Conservation (phyloP, 2,888 invertebrate species). For the Adineta ricciae region DNA sequence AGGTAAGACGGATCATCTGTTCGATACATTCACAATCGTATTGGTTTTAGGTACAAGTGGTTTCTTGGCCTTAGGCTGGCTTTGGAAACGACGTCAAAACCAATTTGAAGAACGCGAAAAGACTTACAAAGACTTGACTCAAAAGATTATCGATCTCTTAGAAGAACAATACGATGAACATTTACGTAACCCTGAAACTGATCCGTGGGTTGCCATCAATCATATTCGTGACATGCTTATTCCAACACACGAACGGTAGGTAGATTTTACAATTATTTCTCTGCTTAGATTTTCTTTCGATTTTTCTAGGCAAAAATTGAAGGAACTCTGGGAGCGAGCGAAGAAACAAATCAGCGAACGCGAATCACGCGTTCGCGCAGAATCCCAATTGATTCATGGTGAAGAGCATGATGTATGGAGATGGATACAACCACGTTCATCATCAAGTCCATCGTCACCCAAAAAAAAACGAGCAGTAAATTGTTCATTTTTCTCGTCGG, state of each 20-base stretch:
- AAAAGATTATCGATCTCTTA: conserved; percentile 43
- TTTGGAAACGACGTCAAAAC: conserved; percentile 38
- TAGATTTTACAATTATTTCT: conserved; percentile 35
- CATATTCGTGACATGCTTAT: conserved; percentile 83
- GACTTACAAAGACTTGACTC: conserved; percentile 41
- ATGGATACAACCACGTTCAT: conserved; percentile 48
- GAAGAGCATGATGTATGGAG: conserved; percentile 81
- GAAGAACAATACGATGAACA: conserved; percentile 40
- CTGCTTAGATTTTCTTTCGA: too few relatives aligned
- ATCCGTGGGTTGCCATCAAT: conserved; percentile 63
- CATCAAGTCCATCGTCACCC: neutral
- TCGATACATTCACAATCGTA: conserved; percentile 36
- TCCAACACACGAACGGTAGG: conserved; percentile 65
- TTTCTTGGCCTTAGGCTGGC: conserved; percentile 34
- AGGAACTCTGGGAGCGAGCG: conserved; percentile 69
- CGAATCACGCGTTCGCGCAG: conserved; percentile 62
- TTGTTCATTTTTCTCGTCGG: neutral
- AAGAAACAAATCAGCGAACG: conserved; percentile 58
- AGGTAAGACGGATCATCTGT: conserved; percentile 40
- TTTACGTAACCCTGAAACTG: conserved; percentile 37
- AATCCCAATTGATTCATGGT: conserved; percentile 73
- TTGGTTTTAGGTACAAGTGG: neutral
- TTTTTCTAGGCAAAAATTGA: conserved; percentile 41
- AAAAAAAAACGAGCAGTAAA: neutral
- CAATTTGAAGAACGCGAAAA: conserved; percentile 39